phyloP scores from a whole-genome alignment of 2,797 vertebrate genomes.

The Petrocephalus schoutedeni region DNA sequence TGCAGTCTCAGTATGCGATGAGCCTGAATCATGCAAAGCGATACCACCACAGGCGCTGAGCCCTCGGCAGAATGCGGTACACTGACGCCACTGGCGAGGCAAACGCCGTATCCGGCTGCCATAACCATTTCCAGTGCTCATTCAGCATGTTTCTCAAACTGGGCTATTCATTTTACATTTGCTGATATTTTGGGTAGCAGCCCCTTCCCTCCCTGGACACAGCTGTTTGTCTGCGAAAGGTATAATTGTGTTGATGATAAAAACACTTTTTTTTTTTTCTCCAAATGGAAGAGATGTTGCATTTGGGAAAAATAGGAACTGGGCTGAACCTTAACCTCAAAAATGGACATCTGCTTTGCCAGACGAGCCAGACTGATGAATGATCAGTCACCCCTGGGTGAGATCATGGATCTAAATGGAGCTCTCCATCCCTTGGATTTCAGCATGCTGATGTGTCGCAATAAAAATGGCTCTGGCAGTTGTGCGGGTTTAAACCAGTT shows the following conservation, averaged over 20 bases:
- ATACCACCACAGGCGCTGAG: not conserved
- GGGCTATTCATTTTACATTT: not conserved
- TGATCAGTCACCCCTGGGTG: not conserved
- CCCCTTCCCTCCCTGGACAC: not conserved
- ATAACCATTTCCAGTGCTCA: not conserved
- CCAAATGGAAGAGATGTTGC: not conserved
- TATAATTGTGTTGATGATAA: not conserved
- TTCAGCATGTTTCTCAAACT: not conserved
- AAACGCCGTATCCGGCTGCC: not conserved
- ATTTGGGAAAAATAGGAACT: not conserved
- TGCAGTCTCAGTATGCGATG: not conserved
- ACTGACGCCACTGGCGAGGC: not conserved
- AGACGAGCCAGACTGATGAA: not conserved
- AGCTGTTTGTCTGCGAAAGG: slow-evolving; percentile 4
- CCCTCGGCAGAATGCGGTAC: not conserved
- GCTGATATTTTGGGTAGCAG: not conserved
- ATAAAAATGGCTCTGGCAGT: not conserved
- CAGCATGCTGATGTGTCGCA: not conserved
- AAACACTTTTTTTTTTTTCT: not conserved
- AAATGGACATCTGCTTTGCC: not conserved
- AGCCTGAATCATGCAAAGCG: not conserved
- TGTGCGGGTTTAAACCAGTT: not conserved
- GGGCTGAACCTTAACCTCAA: not conserved
- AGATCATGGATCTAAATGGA: slow-evolving; percentile 1
- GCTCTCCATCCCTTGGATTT: not conserved